phyloP scores from a whole-genome alignment of 1,140 invertebrate genomes.

The Drosophila mojavensis region DNA sequence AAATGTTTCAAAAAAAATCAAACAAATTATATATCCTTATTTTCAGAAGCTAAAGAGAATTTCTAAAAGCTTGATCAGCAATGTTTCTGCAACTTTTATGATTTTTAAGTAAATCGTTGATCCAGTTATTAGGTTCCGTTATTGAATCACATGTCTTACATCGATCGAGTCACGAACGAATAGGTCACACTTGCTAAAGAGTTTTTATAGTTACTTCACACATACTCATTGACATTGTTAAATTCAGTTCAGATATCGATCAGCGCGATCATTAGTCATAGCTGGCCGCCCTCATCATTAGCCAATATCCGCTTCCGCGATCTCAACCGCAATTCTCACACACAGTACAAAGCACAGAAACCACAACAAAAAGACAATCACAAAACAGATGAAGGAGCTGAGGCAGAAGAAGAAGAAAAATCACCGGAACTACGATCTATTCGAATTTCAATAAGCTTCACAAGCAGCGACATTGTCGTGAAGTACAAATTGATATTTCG shows the following conservation, averaged over 20 bases:
- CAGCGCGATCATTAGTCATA: constrained; percentile 27
- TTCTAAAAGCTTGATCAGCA: no score
- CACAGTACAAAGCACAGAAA: constrained; percentile 33
- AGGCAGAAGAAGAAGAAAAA: constrained; percentile 2
- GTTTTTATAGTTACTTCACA: no score
- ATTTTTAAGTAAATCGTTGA: no score
- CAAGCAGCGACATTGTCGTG: constrained; percentile 38
- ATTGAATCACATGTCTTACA: no score
- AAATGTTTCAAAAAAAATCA: no score
- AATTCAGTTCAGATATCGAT: background rate
- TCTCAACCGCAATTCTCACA: constrained; percentile 49
- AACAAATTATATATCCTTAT: no score
- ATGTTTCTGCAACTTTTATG: no score
- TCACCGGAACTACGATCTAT: constrained; percentile 74
- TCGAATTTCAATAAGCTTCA: constrained; percentile 64
- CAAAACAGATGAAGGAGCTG: no score
- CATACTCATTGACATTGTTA: background rate
- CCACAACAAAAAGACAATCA: constrained; percentile 21
- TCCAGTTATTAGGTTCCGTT: no score
- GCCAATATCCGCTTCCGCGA: constrained; percentile 45
- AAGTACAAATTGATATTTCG: constrained; percentile 74
- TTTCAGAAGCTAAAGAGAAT: no score
- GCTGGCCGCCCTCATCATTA: constrained; percentile 23
- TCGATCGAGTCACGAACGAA: no score
- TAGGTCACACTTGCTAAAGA: no score